These are phyloP conservation scores for Sylvietta virens DNA, from an alignment of 2,113 vertebrate species.

Conservation along the genomic window DNA sequence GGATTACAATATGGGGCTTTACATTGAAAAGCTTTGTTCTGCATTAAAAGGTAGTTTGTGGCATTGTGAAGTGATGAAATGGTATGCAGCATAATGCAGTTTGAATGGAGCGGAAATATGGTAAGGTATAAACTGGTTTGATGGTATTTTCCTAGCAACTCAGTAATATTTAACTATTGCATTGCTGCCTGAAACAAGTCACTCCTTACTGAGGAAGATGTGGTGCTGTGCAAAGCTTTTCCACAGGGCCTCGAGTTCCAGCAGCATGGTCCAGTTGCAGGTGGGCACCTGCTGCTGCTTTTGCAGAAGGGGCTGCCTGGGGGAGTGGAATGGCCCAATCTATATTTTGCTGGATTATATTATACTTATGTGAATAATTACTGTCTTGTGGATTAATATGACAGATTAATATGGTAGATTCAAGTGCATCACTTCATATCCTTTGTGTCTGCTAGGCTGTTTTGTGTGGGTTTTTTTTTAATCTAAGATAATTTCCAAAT, in stretches of 20 bases:
- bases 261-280: fast-evolving
- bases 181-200: neutral
- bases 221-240: neutral
- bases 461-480: neutral
- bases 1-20: slow-evolving; percentile 59
- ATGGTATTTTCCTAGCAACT: neutral
- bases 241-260: fast-evolving
- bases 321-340: fast-evolving
- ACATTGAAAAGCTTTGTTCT: slow-evolving; percentile 60
- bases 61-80: slow-evolving; percentile 60
- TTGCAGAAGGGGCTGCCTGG: neutral
- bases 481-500: neutral
- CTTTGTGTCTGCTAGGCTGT: neutral
- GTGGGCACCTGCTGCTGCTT: neutral
- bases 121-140: neutral
- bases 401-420: neutral
- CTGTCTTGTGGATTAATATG: neutral
- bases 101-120: slow-evolving; percentile 16
- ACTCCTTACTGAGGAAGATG: neutral
- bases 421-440: neutral
- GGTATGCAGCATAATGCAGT: neutral
- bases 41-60: slow-evolving; percentile 43
- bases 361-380: fast-evolving
- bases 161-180: neutral
- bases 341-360: neutral